Percentiles rank a stretch among this genome's conserved stretches.
Evolutionary conservation across 2,113 vertebrate species (phyloP).

Genomic region (Lepidiolamprologus cunningtoni): DNA sequence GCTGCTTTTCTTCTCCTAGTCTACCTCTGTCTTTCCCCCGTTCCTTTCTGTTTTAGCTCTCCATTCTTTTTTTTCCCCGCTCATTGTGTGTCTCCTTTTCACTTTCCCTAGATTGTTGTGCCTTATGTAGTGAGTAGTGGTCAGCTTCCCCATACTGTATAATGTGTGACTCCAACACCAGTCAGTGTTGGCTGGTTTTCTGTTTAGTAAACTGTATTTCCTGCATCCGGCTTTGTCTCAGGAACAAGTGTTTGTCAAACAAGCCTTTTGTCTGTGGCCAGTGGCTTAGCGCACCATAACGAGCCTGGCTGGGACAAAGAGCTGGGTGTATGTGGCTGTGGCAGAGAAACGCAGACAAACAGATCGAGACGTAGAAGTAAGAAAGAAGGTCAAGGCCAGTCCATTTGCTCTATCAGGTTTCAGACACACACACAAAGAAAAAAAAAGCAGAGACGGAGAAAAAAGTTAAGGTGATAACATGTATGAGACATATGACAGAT

Average conservation of each 20-base stretch:
- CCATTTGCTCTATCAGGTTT: constrained; percentile 20
- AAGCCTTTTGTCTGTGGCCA: constrained; percentile 79
- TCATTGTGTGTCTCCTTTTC: background rate
- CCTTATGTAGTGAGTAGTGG: constrained; percentile 36
- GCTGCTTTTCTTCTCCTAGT: background rate
- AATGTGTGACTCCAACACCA: constrained; percentile 35
- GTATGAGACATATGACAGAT: background rate
- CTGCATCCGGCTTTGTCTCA: constrained; percentile 76
- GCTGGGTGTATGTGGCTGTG: constrained; percentile 52
- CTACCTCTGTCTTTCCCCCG: background rate
- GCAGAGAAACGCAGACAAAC: constrained; percentile 8
- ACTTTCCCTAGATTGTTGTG: background rate
- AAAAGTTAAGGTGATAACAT: background rate
- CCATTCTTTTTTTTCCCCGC: background rate
- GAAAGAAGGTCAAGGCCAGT: constrained; percentile 46
- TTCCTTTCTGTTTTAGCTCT: background rate
- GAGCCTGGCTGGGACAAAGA: constrained; percentile 70
- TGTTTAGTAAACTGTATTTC: constrained; percentile 71
- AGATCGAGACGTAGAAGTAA: background rate
- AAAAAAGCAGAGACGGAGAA: background rate
- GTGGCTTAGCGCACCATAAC: constrained; percentile 71
- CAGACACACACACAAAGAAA: background rate
- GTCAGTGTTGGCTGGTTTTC: constrained; percentile 20
- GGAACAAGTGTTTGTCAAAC: constrained; percentile 81
- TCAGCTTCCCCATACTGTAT: constrained; percentile 56